Conservation (phyloP, 2,888 invertebrate genomes). For the Orthosia gracilis region DNA sequence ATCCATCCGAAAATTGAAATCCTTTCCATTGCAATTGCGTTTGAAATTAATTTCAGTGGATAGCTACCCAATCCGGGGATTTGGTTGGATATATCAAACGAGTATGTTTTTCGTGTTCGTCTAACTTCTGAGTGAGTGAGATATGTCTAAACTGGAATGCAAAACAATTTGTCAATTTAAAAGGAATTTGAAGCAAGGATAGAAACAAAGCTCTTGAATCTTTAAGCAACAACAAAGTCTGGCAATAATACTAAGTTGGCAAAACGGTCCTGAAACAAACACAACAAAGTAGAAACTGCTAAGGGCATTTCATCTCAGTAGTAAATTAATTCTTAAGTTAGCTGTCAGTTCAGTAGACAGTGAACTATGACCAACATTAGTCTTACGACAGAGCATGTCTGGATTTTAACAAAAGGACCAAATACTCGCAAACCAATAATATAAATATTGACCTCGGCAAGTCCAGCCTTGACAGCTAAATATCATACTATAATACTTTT, state of each 20-base stretch:
- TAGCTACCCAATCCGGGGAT: constrained; percentile 23
- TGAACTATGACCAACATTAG: background rate
- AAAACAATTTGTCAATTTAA: background rate
- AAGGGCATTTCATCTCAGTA: background rate
- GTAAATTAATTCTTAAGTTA: background rate
- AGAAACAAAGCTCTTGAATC: background rate
- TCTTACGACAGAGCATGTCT: background rate
- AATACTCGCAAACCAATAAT: background rate
- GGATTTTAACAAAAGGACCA: background rate
- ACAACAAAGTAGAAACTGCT: background rate
- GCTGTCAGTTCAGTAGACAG: background rate
- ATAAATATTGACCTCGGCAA: constrained; percentile 2
- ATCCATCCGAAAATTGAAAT: constrained; percentile 49
- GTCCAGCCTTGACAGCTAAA: constrained; percentile 11
- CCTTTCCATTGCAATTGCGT: constrained; percentile 36
- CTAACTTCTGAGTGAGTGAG: background rate
- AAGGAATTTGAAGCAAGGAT: background rate
- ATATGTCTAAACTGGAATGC: background rate
- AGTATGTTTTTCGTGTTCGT: constrained; percentile 21
- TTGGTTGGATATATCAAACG: background rate
- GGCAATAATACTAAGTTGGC: background rate
- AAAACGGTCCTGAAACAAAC: background rate
- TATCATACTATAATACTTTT: constrained; percentile 17
- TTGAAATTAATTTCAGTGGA: constrained; percentile 47
- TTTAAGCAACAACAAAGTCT: too few relatives aligned